Evolutionary conservation across 2,888 invertebrate species (phyloP).

Genomic region (Lasioglossum malachurum): DNA sequence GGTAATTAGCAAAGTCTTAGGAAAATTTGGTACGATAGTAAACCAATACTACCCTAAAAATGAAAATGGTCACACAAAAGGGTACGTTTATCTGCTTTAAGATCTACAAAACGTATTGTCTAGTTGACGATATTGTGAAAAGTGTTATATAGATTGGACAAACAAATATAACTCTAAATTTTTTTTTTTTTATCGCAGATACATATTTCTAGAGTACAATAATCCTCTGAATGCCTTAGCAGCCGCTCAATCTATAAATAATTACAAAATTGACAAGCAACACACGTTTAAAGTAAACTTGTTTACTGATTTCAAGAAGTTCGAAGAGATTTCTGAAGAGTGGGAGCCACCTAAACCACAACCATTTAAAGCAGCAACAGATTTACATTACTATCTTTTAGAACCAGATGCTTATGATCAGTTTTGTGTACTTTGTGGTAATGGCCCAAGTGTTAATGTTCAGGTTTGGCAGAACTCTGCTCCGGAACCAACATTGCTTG

Average conservation of each 20-base stretch:
- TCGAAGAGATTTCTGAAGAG: slow-evolving; percentile 94
- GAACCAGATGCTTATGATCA: slow-evolving; percentile 99
- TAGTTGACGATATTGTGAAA: not conserved
- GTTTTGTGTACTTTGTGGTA: slow-evolving; percentile 95
- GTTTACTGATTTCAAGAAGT: slow-evolving; percentile 98
- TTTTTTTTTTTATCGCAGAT: slow-evolving; percentile 84
- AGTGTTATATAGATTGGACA: not conserved
- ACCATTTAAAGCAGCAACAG: slow-evolving; percentile 96
- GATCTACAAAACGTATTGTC: not conserved
- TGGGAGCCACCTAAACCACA: slow-evolving; percentile 97
- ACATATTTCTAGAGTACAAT: slow-evolving; percentile 96
- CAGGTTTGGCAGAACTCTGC: slow-evolving; percentile 95
- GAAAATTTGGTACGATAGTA: slow-evolving; percentile 94
- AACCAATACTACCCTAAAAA: slow-evolving; percentile 95
- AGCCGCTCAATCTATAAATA: slow-evolving; percentile 95
- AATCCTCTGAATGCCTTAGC: slow-evolving; percentile 94
- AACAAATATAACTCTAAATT: not conserved
- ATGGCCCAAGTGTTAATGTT: slow-evolving; percentile 90
- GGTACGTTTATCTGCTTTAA: slow-evolving; percentile 83
- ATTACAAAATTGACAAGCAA: slow-evolving; percentile 97
- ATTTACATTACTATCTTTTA: slow-evolving; percentile 96
- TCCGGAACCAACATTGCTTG: slow-evolving; percentile 93
- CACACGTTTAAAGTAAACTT: slow-evolving; percentile 97
- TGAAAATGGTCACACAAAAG: slow-evolving; percentile 94
- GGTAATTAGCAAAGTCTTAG: slow-evolving; percentile 96